Conservation (phyloP, 2,113 vertebrate species). For the Glaucidium brasilianum region DNA sequence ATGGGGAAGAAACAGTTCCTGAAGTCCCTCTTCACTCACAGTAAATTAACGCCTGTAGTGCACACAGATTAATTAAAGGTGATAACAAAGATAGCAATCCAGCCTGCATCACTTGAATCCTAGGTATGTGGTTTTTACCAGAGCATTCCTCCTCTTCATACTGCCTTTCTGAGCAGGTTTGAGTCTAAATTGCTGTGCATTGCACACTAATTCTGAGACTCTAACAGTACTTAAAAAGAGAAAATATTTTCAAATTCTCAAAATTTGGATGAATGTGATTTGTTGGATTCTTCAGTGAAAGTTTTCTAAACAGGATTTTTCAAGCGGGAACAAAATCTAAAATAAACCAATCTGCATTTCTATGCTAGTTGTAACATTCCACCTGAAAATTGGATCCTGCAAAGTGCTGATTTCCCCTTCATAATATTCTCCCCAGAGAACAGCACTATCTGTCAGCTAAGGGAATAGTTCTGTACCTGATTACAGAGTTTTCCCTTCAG, state of each 20-base stretch:
- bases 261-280: background rate
- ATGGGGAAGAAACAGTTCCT: background rate
- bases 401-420: background rate
- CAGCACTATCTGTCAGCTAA: background rate
- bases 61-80: background rate
- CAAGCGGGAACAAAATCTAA: background rate
- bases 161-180: background rate
- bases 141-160: background rate
- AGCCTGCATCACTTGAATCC: background rate
- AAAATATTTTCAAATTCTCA: background rate
- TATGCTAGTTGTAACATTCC: background rate
- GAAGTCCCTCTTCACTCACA: background rate
- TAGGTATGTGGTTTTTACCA: background rate
- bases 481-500: background rate
- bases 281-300: background rate
- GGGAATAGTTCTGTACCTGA: background rate
- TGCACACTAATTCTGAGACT: background rate
- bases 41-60: background rate
- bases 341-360: background rate
- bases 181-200: background rate
- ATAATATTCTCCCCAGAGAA: background rate
- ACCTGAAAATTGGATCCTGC: background rate
- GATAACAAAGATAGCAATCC: background rate
- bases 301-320: background rate
- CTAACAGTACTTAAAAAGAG: background rate